Evolutionary conservation across 2,888 invertebrate genomes (phyloP).

Genomic region (Apoderus coryli): DNA sequence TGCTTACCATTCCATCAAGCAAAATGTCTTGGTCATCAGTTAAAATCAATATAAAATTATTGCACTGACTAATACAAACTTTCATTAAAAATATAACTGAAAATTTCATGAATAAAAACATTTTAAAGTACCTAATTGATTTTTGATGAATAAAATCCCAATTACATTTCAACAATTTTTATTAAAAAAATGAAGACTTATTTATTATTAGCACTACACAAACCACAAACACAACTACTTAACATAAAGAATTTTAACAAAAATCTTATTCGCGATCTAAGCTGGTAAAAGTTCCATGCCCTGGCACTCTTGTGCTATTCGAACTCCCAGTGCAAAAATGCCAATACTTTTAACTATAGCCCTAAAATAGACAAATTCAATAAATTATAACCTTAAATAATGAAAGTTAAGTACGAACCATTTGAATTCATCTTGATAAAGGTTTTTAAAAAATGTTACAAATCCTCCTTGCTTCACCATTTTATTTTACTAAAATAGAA

Average conservation of each 20-base stretch:
- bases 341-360: slow-evolving; percentile 65
- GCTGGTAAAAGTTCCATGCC: slow-evolving; percentile 62
- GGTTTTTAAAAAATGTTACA: slow-evolving; percentile 41
- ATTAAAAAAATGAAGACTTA: no score
- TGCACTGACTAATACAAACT: no score
- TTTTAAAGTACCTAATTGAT: no score
- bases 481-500: slow-evolving; percentile 24
- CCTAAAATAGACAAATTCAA: slow-evolving; percentile 37
- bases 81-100: slow-evolving; percentile 5
- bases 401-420: slow-evolving; percentile 39
- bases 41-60: slow-evolving; percentile 64
- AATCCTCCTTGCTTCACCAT: slow-evolving; percentile 45
- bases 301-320: slow-evolving; percentile 62
- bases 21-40: slow-evolving; percentile 77
- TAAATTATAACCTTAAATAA: slow-evolving; percentile 7
- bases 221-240: no score
- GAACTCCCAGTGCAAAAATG: slow-evolving; percentile 62
- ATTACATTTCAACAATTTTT: no score
- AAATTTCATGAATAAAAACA: slow-evolving; percentile 11
- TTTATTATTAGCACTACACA: no score
- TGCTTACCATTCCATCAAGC: slow-evolving; percentile 62
- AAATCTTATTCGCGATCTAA: no score
- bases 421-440: slow-evolving; percentile 64
- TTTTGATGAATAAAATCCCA: no score
- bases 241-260: no score